These are phyloP conservation scores for Sminthurinus aureus DNA, from an alignment of 2,888 invertebrate species.

Conservation along the genomic window DNA sequence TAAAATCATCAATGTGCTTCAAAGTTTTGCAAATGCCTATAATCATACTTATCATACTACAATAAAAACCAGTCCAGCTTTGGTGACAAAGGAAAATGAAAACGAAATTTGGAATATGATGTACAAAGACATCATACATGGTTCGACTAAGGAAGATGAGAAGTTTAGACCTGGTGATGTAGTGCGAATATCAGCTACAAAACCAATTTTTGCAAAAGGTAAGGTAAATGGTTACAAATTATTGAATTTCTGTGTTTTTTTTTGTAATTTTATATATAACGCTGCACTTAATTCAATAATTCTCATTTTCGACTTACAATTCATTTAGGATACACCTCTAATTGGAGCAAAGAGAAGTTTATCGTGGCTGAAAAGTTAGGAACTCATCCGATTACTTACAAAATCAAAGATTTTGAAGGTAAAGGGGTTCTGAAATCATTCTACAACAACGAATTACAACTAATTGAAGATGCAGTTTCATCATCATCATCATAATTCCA, in stretches of 20 bases:
- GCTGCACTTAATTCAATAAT: too few species aligned
- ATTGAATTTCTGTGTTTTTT: too few species aligned
- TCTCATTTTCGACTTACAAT: neutral
- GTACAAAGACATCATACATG: neutral
- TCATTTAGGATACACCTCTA: too few species aligned
- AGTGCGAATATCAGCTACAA: neutral
- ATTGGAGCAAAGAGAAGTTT: too few species aligned
- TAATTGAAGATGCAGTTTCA: too few species aligned
- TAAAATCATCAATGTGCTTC: neutral
- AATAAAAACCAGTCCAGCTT: neutral
- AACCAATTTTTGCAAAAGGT: constrained; percentile 9
- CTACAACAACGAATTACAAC: too few species aligned
- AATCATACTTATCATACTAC: neutral
- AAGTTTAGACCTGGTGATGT: neutral
- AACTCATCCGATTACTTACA: neutral
- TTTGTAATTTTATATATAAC: neutral
- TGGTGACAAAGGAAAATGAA: neutral
- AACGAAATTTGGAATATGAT: neutral
- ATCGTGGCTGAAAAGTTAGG: too few species aligned
- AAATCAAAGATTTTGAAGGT: neutral
- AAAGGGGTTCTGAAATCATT: neutral
- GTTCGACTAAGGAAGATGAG: neutral
- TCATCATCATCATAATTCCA: too few species aligned
- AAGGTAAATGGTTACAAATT: neutral
- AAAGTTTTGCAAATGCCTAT: neutral